phyloP scores from a whole-genome alignment of 53 echinoderm and acorn worm genomes.

The Henricia sp. region DNA sequence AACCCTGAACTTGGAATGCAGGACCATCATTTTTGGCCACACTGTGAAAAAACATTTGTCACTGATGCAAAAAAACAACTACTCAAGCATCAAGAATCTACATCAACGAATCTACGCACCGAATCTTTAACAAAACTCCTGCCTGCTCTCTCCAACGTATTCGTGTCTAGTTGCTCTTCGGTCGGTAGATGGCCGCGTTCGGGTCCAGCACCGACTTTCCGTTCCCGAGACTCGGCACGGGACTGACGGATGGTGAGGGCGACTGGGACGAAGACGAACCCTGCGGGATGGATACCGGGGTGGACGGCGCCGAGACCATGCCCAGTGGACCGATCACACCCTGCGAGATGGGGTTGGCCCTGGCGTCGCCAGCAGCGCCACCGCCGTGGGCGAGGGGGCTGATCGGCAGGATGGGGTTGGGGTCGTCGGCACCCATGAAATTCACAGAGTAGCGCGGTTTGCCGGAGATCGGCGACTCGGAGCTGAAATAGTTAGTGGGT shows the following conservation, averaged over 20 bases:
- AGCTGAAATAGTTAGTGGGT: constrained; percentile 69
- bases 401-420: constrained; percentile 10
- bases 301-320: constrained; percentile 20
- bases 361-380: constrained; percentile 26
- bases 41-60: too few species aligned
- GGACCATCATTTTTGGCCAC: too few species aligned
- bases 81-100: too few species aligned
- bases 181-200: constrained; percentile 94
- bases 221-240: constrained; percentile 41
- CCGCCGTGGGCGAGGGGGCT: constrained; percentile 23
- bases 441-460: constrained; percentile 83
- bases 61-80: too few species aligned
- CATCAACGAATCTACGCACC: too few species aligned
- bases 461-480: constrained; percentile 56
- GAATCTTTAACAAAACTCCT: too few species aligned
- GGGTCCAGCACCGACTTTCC: constrained; percentile 86
- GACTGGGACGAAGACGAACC: constrained; percentile 49
- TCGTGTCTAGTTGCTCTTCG: constrained; percentile 92
- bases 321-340: too few species aligned
- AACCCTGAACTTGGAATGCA: too few species aligned
- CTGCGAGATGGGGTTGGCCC: constrained; percentile 9
- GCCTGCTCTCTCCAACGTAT: too few species aligned
- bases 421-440: constrained; percentile 34
- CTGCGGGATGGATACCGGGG: constrained; percentile 54
- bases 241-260: constrained; percentile 55